Conservation (phyloP, 1,140 invertebrate genomes). For the Anthonomus grandis region DNA sequence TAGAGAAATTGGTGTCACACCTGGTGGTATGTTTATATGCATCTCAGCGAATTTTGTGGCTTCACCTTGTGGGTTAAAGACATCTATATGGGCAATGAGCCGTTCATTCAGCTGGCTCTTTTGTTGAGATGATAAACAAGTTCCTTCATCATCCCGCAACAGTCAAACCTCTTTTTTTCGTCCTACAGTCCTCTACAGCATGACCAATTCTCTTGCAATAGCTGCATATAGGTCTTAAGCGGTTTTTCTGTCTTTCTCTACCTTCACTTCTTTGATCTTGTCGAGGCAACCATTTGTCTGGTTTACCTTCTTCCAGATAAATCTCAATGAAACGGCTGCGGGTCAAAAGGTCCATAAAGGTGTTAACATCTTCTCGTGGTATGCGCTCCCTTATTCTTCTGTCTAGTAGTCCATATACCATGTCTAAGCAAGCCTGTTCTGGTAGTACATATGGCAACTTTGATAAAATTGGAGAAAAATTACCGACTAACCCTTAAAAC, state of each 20-base stretch:
- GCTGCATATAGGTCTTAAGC: background rate
- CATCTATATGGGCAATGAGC: no score
- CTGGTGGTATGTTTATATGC: no score
- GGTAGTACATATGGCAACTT: constrained; percentile 1
- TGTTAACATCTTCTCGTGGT: constrained; percentile 1
- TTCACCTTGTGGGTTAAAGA: no score
- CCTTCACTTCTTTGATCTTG: constrained; percentile 1
- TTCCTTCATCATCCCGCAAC: no score
- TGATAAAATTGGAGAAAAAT: no score
- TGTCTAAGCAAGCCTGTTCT: constrained; percentile 10
- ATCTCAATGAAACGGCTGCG: constrained; percentile 1
- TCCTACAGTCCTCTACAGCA: background rate
- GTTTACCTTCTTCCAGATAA: background rate
- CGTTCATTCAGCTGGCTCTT: no score
- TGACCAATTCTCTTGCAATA: background rate
- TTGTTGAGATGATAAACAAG: no score
- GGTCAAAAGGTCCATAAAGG: constrained; percentile 2
- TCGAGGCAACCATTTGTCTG: background rate
- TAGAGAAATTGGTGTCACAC: no score
- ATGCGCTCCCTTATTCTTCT: constrained; percentile 2
- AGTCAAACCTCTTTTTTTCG: background rate
- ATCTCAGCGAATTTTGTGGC: no score
- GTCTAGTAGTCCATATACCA: constrained; percentile 12
- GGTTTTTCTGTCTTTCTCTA: no score
- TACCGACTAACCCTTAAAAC: no score